Evolutionary conservation across 2,113 vertebrate species (phyloP).

Genomic region (Notothenia coriiceps): DNA sequence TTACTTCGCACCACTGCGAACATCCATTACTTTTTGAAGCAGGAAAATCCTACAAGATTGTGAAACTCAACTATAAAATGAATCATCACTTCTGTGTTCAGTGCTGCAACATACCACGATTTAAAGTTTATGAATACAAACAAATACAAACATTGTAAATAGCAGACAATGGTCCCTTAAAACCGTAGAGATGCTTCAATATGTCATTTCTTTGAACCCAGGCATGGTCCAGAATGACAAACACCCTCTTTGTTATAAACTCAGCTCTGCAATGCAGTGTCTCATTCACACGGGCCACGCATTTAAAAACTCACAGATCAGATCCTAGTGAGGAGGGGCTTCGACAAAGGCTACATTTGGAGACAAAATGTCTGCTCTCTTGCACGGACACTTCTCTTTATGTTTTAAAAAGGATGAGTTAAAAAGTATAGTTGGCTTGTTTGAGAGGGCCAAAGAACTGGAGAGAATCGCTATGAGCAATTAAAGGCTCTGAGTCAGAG

Average conservation of each 20-base stretch:
- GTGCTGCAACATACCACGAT: not conserved
- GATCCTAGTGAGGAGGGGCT: conserved; percentile 38
- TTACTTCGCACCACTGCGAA: too few species aligned
- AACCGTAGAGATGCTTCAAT: conserved; percentile 9
- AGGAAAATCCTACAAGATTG: not conserved
- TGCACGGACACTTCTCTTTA: conserved; percentile 30
- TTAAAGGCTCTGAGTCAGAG: conserved; percentile 67
- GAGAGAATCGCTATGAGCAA: conserved; percentile 65
- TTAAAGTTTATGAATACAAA: not conserved
- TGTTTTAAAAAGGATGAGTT: conserved; percentile 35
- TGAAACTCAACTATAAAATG: not conserved
- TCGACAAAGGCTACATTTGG: conserved; percentile 31
- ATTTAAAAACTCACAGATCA: conserved; percentile 25
- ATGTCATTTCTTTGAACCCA: conserved; percentile 12
- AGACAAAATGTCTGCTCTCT: conserved; percentile 22
- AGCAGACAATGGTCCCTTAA: not conserved
- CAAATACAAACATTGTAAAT: not conserved
- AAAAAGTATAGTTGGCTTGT: conserved; percentile 44
- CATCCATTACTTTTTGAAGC: not conserved
- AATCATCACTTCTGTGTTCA: not conserved
- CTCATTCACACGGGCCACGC: conserved; percentile 27
- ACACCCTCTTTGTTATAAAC: conserved; percentile 3
- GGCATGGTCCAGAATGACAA: conserved; percentile 36
- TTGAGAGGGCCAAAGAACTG: conserved; percentile 46
- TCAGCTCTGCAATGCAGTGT: conserved; percentile 40